Conservation (phyloP, 2,797 vertebrate species). For the Morus bassanus region DNA sequence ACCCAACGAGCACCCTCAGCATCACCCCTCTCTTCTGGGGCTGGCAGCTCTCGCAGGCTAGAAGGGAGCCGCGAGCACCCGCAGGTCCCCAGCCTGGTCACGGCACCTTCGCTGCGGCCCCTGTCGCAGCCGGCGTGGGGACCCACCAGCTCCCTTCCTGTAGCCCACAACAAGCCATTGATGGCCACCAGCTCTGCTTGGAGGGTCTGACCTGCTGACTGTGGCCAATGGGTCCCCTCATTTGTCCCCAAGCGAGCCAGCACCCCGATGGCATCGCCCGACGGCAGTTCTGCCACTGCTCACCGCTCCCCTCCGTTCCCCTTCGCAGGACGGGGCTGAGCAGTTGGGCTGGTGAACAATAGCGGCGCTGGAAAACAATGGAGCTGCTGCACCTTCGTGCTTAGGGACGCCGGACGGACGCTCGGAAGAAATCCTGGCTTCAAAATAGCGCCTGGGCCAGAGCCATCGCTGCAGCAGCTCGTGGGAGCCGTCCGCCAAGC, state of each 20-base stretch:
- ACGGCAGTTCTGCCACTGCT: rapidly evolving
- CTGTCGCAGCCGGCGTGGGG: neutral
- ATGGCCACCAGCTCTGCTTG: neutral
- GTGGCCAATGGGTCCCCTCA: rapidly evolving
- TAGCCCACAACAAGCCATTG: neutral
- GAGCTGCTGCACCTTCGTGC: neutral
- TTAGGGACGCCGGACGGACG: neutral
- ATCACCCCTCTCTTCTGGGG: neutral
- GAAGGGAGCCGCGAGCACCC: neutral
- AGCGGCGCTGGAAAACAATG: conserved; percentile 45
- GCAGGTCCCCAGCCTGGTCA: rapidly evolving
- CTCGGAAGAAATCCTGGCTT: neutral
- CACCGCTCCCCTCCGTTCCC: neutral
- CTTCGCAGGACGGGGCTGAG: neutral
- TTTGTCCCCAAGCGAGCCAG: rapidly evolving
- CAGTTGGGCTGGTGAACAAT: neutral
- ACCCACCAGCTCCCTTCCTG: neutral
- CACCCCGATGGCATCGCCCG: rapidly evolving
- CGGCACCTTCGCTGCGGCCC: neutral
- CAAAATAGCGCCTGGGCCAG: neutral
- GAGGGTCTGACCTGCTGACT: rapidly evolving
- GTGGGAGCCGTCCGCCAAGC: rapidly evolving
- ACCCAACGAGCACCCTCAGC: neutral
- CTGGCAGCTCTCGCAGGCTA: neutral
- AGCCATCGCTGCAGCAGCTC: rapidly evolving